Evolutionary conservation across 2,797 vertebrate genomes (phyloP), one percentile per base, ranked within the genome.

Genomic region (Paguma larvata): DNA sequence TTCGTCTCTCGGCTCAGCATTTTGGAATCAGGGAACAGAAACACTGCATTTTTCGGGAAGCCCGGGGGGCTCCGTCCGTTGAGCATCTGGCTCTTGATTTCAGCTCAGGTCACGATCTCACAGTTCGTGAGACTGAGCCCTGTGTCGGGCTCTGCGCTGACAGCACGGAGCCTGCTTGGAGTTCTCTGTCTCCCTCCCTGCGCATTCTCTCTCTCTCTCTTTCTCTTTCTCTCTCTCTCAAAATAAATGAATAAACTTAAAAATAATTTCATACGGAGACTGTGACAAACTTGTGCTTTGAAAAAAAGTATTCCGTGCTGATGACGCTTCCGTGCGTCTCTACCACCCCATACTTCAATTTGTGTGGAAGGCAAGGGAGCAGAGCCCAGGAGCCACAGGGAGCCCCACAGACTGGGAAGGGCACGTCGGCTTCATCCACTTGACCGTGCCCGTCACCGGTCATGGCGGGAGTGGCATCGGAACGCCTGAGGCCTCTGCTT

Each of bases 371-470:
- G 70, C 27, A 12, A 82, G 30, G 21, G 53, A 0, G 25, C 77
- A 67, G 70, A 11, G 30, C 38, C 46, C 56, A 13, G 53, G 27
- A 34, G 2, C 67, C 63, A 34, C 4, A 21, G 18, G 15, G 44
- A 68, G 9, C 2, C 3, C 44, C 1, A 2, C 7, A 11, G 79
- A 46, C 16, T 73, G 44, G 27, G 65, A 56, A 25, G 13, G 30
- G 68, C 48, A 67, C 4, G 2, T 14, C 3, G 41, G 27, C n/a
- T 27, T 77, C 65, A 19, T 25, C 32, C 30, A 4, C 21, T 63
- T 41, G 68, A 56, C 38, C 3, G 0, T 48, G 32, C 21, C 32
- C 27, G 4, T 32, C 23, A 0, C 7, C 0, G 15, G 30, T 3
- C 21, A 53, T 2, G 10, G 46, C 84, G 70, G 11, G 1, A 0